These are phyloP conservation scores for Chydorus sphaericus DNA, from an alignment of 2,888 invertebrate species.

Conservation along the genomic window DNA sequence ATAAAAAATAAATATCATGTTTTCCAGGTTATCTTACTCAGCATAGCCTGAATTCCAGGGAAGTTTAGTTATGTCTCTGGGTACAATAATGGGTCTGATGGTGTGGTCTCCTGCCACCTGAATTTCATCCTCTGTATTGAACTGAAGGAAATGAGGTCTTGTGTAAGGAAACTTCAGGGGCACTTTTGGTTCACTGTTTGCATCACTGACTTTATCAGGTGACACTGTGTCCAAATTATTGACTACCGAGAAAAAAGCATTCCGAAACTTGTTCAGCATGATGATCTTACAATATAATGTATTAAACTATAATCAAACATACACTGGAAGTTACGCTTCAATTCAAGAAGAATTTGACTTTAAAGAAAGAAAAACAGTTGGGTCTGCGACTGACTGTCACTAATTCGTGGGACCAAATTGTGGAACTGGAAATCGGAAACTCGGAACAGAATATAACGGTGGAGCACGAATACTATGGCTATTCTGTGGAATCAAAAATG, in stretches of 20 bases:
- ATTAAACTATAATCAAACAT: too few relatives aligned
- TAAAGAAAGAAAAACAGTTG: too few relatives aligned
- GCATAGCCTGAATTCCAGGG: conserved; percentile 59
- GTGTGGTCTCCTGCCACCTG: conserved; percentile 52
- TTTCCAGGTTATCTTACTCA: conserved; percentile 39
- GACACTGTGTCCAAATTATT: conserved; percentile 33
- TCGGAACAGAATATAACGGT: too few relatives aligned
- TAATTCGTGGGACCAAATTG: too few relatives aligned
- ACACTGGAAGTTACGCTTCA: too few relatives aligned
- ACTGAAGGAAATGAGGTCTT: conserved; percentile 45
- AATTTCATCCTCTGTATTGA: conserved; percentile 44
- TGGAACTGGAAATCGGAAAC: too few relatives aligned
- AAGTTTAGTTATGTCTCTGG: conserved; percentile 45
- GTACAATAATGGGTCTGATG: conserved; percentile 57
- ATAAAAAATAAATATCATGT: not conserved
- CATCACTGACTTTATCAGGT: conserved; percentile 14
- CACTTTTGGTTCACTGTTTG: conserved; percentile 10
- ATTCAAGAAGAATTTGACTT: too few relatives aligned
- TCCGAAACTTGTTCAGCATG: conserved; percentile 48
- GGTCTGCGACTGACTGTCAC: too few relatives aligned
- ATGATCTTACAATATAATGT: too few relatives aligned
- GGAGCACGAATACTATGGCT: too few relatives aligned
- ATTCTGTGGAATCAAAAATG: too few relatives aligned
- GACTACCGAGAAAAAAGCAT: conserved; percentile 44
- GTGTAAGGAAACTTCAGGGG: conserved; percentile 37